Conservation (phyloP, 92 coral and sea anemone genomes). For the Epizoanthus scotinus region DNA sequence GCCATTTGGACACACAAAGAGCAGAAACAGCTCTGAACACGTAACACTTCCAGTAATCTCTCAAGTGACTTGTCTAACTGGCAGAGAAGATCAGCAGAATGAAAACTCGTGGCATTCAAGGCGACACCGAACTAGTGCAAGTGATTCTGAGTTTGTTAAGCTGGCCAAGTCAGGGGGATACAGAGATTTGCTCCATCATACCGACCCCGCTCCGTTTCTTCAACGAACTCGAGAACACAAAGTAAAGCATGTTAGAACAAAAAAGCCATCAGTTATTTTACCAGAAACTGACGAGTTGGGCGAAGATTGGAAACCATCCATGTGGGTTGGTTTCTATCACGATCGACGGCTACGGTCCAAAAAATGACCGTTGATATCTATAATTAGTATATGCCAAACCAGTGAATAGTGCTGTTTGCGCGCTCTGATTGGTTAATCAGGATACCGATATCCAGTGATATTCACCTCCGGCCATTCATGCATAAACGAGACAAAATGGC, state of each 20-base stretch:
- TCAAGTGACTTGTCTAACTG: slow-evolving; percentile 26
- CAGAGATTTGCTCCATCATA: slow-evolving; percentile 54
- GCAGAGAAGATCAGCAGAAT: not conserved
- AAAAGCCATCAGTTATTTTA: slow-evolving; percentile 4
- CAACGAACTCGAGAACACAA: slow-evolving; percentile 29
- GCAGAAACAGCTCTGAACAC: not conserved
- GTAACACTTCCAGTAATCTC: slow-evolving; percentile 12
- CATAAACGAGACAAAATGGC: no score
- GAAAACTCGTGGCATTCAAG: slow-evolving; percentile 1
- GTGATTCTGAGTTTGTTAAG: slow-evolving; percentile 71
- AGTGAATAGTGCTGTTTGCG: no score
- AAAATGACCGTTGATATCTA: not conserved
- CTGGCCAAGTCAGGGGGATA: slow-evolving; percentile 77
- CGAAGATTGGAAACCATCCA: slow-evolving; percentile 19
- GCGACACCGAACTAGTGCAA: slow-evolving; percentile 23
- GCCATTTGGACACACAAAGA: not conserved
- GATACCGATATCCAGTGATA: no score
- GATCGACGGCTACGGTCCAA: slow-evolving; percentile 19
- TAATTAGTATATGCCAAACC: no score
- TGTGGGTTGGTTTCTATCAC: slow-evolving; percentile 22
- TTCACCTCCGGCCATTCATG: no score
- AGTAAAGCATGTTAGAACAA: not conserved
- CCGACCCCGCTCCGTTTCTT: slow-evolving; percentile 49
- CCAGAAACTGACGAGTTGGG: slow-evolving; percentile 18
- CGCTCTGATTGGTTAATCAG: no score